These are phyloP conservation scores for Tolmerus cingulatus DNA, from an alignment of 2,888 invertebrate species.

Conservation along the genomic window DNA sequence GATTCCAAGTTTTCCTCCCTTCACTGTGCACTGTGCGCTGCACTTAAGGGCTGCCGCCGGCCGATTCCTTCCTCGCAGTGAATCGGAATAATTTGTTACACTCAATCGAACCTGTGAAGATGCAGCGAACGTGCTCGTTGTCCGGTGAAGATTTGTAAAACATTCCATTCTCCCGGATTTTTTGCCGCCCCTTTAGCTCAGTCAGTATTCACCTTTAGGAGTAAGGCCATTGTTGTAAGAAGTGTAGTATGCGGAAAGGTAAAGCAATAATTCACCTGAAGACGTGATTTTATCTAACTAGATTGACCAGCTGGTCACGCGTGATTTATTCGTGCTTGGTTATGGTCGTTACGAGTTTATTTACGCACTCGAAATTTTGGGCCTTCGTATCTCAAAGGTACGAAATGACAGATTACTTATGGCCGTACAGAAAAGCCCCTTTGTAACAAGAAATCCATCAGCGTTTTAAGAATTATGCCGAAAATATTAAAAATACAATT, in stretches of 20 bases:
- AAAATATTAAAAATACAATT: not conserved
- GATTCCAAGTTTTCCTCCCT: not conserved
- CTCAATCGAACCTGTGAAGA: conserved; percentile 5
- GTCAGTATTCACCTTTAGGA: not conserved
- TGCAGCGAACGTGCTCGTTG: not conserved
- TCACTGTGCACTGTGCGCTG: not conserved
- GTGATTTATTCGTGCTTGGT: not conserved
- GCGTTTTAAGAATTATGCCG: not conserved
- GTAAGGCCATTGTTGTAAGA: not conserved
- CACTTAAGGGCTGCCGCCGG: not conserved
- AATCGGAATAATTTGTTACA: conserved; percentile 26
- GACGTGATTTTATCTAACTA: not conserved
- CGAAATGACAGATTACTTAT: not conserved
- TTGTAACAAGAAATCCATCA: not conserved
- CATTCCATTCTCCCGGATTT: not conserved
- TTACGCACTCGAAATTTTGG: not conserved
- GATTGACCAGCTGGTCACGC: not conserved
- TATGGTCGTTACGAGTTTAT: not conserved
- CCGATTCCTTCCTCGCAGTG: not conserved
- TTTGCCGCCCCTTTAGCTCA: not conserved
- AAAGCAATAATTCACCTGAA: not conserved
- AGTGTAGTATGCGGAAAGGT: not conserved
- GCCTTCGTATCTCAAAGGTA: not conserved
- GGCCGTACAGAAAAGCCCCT: not conserved
- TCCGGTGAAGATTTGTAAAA: not conserved